Percentiles rank a stretch among this genome's conserved stretches.
Conservation (phyloP, 2,797 vertebrate species). For the Ctenopoma multispine region DNA sequence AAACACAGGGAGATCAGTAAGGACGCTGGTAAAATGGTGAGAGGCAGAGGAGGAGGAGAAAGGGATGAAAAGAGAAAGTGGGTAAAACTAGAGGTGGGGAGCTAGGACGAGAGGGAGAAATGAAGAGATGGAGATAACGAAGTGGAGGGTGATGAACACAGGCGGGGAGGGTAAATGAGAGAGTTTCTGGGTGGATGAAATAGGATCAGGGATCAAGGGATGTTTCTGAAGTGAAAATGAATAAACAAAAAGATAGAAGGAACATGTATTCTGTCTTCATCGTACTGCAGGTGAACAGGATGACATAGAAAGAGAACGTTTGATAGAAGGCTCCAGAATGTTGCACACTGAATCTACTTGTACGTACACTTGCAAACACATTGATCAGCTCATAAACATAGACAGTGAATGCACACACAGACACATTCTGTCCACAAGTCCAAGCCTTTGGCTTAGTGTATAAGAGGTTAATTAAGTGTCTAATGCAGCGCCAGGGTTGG, state of each 20-base stretch:
- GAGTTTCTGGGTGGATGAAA: conserved; percentile 61
- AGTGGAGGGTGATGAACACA: conserved; percentile 24
- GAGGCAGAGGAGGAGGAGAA: conserved; percentile 30
- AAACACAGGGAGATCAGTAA: conserved; percentile 6
- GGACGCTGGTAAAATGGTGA: conserved; percentile 19
- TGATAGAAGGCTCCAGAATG: conserved; percentile 5
- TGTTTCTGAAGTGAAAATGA: conserved; percentile 41
- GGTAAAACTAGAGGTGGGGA: conserved; percentile 40
- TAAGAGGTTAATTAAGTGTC: conserved; percentile 84
- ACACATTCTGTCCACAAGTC: conserved; percentile 36
- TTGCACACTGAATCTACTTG: not conserved
- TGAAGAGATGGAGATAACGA: conserved; percentile 39
- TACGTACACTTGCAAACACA: conserved; percentile 18
- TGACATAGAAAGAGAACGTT: conserved; percentile 3
- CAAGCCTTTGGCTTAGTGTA: conserved; percentile 57
- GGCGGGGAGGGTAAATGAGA: conserved; percentile 54
- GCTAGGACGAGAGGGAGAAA: conserved; percentile 49
- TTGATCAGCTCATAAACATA: conserved; percentile 40
- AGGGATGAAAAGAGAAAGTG: conserved; percentile 16
- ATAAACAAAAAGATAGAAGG: conserved; percentile 24
- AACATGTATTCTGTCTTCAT: conserved; percentile 17
- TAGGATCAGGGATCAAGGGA: conserved; percentile 71
- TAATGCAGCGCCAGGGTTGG: conserved; percentile 68
- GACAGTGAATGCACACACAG: conserved; percentile 35
- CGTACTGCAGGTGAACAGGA: conserved; percentile 39